phyloP scores from a whole-genome alignment of 2,888 invertebrate genomes.

The Meganola albula region DNA sequence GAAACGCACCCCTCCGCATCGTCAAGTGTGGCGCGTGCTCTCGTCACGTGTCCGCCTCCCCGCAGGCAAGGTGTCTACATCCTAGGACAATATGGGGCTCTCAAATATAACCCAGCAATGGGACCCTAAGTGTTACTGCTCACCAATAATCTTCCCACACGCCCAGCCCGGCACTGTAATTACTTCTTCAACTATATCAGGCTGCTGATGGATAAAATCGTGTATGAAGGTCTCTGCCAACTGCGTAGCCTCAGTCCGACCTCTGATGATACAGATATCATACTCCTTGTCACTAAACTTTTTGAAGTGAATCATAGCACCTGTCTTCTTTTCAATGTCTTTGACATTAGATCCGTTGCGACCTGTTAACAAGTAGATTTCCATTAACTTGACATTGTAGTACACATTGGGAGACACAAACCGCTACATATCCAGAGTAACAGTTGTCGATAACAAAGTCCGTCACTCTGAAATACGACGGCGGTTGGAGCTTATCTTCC shows the following conservation, averaged over 20 bases:
- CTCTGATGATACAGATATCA: conserved; percentile 84
- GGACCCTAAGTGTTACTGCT: too few species aligned
- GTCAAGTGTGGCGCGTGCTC: too few species aligned
- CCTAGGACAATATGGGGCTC: too few species aligned
- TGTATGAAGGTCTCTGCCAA: conserved; percentile 83
- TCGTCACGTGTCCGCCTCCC: too few species aligned
- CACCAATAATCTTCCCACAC: conserved; percentile 84
- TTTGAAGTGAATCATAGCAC: conserved; percentile 77
- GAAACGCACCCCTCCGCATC: too few species aligned
- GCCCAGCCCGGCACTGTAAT: conserved; percentile 81
- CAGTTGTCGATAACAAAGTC: too few species aligned
- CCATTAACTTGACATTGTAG: too few species aligned
- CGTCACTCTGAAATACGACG: too few species aligned
- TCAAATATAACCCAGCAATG: too few species aligned
- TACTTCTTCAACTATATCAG: conserved; percentile 81
- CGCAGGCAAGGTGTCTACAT: too few species aligned
- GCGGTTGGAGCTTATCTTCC: too few species aligned
- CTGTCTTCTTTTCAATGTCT: conserved; percentile 84
- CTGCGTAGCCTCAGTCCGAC: conserved; percentile 80
- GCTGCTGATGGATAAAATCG: conserved; percentile 83
- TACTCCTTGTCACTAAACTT: conserved; percentile 76
- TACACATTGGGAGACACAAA: too few species aligned
- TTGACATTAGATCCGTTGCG: conserved; percentile 87
- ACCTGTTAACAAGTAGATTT: conserved; percentile 49
- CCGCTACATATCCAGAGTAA: not conserved